A percentile compares a stretch with the other conserved stretches of the same genome.
Conservation (phyloP, 2,888 invertebrate species). For the Caenorhabditis doughertyi region DNA sequence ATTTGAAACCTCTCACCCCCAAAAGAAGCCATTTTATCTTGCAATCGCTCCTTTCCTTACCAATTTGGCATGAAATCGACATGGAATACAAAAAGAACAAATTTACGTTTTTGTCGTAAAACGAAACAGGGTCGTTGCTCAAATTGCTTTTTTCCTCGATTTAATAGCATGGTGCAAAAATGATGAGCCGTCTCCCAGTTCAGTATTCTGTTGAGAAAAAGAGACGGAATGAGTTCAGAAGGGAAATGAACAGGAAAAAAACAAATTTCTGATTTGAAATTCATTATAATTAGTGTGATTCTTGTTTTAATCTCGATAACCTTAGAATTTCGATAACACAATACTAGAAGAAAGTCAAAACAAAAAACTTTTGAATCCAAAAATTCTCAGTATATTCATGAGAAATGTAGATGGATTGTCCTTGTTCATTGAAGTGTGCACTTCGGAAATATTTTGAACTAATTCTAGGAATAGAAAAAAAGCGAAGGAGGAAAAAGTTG, state of each 20-base stretch:
- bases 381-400: constrained; percentile 23
- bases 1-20: no score
- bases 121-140: neutral
- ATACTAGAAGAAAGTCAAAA: neutral
- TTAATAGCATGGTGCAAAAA: constrained; percentile 2
- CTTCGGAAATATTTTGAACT: constrained; percentile 13
- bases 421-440: constrained; percentile 34
- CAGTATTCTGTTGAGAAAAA: neutral
- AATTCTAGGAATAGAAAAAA: constrained; percentile 18
- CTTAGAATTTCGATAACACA: neutral
- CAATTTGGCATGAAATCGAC: no score
- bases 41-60: no score
- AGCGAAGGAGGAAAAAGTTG: constrained; percentile 15
- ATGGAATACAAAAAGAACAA: neutral
- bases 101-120: constrained; percentile 1
- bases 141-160: neutral
- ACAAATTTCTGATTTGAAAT: no score
- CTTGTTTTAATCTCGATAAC: no score
- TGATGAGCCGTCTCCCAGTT: neutral
- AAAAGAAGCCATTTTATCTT: no score
- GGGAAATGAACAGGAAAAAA: neutral
- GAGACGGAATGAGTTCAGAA: neutral
- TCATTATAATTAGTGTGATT: no score
- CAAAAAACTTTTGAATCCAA: constrained; percentile 8
- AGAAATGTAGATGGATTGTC: constrained; percentile 16